These are phyloP conservation scores for Agrochola lychnidis DNA, from an alignment of 2,888 invertebrate genomes.

Conservation along the genomic window DNA sequence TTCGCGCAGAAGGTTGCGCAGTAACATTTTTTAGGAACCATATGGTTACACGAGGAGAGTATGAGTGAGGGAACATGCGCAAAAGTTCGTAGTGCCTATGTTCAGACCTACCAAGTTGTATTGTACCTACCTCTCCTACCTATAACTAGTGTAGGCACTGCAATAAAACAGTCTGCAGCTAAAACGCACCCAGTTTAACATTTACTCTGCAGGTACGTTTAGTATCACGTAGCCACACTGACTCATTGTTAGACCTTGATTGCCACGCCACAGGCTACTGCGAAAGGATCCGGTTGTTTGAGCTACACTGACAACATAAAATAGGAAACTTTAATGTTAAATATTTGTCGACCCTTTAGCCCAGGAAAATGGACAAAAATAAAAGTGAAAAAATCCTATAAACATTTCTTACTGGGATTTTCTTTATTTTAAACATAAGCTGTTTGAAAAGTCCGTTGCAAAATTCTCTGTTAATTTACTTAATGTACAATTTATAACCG, in stretches of 20 bases:
- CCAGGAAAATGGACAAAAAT: neutral
- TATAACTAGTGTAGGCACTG: constrained; percentile 13
- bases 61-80: too few species aligned
- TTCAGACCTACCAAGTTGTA: too few species aligned
- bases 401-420: neutral
- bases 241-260: constrained; percentile 63
- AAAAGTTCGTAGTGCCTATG: too few species aligned
- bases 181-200: constrained; percentile 39
- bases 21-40: too few species aligned
- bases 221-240: constrained; percentile 39
- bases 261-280: constrained; percentile 43
- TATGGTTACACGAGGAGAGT: too few species aligned
- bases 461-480: neutral
- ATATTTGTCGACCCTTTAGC: neutral
- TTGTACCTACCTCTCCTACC: neutral
- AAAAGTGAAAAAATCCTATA: neutral
- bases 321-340: neutral
- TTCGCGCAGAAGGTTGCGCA: too few species aligned
- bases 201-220: constrained; percentile 34
- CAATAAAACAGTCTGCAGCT: constrained; percentile 34
- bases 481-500: neutral
- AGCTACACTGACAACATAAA: constrained; percentile 5
- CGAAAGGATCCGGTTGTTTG: constrained; percentile 43
- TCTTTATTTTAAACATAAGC: neutral
- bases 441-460: neutral